These are phyloP conservation scores for Dipus sagitta DNA, from an alignment of 2,797 vertebrate genomes.

Conservation along the genomic window DNA sequence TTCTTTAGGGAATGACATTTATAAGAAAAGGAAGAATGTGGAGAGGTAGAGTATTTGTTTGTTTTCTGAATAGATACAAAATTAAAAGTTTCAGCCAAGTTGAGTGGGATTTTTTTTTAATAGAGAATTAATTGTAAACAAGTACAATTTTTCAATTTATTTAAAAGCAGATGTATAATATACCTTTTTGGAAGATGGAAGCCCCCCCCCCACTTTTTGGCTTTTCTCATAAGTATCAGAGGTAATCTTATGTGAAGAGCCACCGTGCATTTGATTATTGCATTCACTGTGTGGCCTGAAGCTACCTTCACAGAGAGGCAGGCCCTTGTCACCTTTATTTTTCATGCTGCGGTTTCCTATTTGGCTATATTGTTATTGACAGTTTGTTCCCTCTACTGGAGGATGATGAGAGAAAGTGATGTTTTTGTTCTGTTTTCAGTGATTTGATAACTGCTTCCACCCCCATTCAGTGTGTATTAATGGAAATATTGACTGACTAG, in stretches of 20 bases:
- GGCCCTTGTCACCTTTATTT: constrained; percentile 60
- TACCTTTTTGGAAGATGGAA: constrained; percentile 10
- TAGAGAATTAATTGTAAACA: constrained; percentile 61
- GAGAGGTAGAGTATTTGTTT: neutral
- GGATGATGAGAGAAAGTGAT: neutral
- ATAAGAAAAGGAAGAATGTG: neutral
- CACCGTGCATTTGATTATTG: constrained; percentile 78
- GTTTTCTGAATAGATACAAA: constrained; percentile 13
- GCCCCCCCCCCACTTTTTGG: constrained; percentile 86
- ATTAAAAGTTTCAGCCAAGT: neutral
- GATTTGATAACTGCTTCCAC: constrained; percentile 46
- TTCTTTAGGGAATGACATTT: neutral
- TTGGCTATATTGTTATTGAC: constrained; percentile 55
- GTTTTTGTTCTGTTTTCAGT: constrained; percentile 46
- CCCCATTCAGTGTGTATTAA: neutral
- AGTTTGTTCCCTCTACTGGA: constrained; percentile 45
- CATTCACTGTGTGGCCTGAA: constrained; percentile 52
- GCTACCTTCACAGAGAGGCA: constrained; percentile 66
- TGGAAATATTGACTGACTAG: neutral
- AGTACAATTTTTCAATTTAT: constrained; percentile 37
- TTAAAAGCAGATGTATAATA: constrained; percentile 26
- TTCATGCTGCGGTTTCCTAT: constrained; percentile 55
- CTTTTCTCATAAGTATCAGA: constrained; percentile 84
- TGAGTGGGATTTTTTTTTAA: constrained; percentile 18
- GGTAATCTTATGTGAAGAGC: constrained; percentile 75